Conservation (phyloP, 2,797 vertebrate genomes). For the Acrossocheilus fasciatus region DNA sequence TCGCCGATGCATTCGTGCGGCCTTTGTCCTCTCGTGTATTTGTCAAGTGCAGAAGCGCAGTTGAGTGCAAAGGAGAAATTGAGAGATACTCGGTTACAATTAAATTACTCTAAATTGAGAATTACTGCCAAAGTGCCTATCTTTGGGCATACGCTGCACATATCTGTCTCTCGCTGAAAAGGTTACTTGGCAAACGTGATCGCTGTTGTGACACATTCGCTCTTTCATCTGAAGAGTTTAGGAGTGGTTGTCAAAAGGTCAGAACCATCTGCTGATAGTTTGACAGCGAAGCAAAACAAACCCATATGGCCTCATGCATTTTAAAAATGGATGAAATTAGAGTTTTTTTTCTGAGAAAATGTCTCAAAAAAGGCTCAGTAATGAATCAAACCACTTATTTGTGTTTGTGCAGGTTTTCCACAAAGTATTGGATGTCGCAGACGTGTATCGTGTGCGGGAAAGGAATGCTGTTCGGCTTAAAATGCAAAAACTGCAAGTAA, state of each 20-base stretch:
- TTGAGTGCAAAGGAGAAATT: slow-evolving; percentile 49
- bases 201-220: slow-evolving; percentile 51
- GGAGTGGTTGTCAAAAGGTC: slow-evolving; percentile 64
- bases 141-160: slow-evolving; percentile 46
- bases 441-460: slow-evolving; percentile 98
- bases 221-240: slow-evolving; percentile 58
- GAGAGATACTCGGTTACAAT: slow-evolving; percentile 64
- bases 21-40: slow-evolving; percentile 46
- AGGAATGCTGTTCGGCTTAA: slow-evolving; percentile 99
- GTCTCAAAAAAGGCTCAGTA: neutral
- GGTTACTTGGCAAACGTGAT: slow-evolving; percentile 62
- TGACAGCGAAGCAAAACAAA: neutral
- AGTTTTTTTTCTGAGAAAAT: neutral
- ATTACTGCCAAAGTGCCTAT: slow-evolving; percentile 60
- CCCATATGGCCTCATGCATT: slow-evolving; percentile 10
- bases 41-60: neutral
- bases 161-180: slow-evolving; percentile 61
- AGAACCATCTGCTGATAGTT: slow-evolving; percentile 45
- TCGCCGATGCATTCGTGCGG: slow-evolving; percentile 49
- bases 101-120: slow-evolving; percentile 66
- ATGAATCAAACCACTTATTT: neutral
- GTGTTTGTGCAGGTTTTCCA: slow-evolving; percentile 90
- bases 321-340: slow-evolving; percentile 15
- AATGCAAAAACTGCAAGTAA: slow-evolving; percentile 99
- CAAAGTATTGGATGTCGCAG: slow-evolving; percentile 99